Conservation (phyloP, 2,113 vertebrate genomes). For the Oplegnathus fasciatus region DNA sequence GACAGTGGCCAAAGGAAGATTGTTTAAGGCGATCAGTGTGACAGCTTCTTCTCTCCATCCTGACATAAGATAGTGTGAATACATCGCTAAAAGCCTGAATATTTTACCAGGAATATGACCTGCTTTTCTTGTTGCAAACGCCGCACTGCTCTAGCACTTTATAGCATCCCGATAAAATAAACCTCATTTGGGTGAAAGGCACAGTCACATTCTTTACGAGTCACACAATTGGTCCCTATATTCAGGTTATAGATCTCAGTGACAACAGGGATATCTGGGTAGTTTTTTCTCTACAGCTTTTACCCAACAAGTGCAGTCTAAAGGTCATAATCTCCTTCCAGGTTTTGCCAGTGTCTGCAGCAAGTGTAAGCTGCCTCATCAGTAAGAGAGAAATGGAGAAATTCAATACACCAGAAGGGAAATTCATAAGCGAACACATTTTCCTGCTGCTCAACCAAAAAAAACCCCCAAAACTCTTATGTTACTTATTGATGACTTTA, state of each 20-base stretch:
- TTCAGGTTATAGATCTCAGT: slow-evolving; percentile 23
- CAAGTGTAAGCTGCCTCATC: slow-evolving; percentile 59
- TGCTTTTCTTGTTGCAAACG: slow-evolving; percentile 13
- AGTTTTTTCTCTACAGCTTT: not conserved
- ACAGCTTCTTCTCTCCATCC: slow-evolving; percentile 41
- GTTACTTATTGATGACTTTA: slow-evolving; percentile 31
- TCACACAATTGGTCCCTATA: slow-evolving; percentile 10
- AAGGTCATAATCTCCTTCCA: slow-evolving; percentile 54
- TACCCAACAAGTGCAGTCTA: slow-evolving; percentile 20
- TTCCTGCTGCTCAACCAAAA: slow-evolving; percentile 8
- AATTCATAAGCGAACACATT: slow-evolving; percentile 40
- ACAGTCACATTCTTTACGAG: slow-evolving; percentile 2
- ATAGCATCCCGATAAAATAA: slow-evolving; percentile 26
- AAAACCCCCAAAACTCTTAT: not conserved
- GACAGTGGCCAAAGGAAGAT: slow-evolving; percentile 66
- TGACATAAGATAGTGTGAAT: slow-evolving; percentile 39
- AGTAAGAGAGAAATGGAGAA: slow-evolving; percentile 30
- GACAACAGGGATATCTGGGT: slow-evolving; percentile 11
- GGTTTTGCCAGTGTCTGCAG: slow-evolving; percentile 59
- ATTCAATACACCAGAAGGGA: slow-evolving; percentile 42
- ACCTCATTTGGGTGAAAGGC: slow-evolving; percentile 21
- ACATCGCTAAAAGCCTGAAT: slow-evolving; percentile 32
- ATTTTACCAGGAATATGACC: slow-evolving; percentile 41
- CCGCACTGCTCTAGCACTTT: slow-evolving; percentile 11
- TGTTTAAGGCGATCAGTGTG: slow-evolving; percentile 47